Percentiles rank a stretch among this genome's conserved stretches.
phyloP scores from a whole-genome alignment of 2,888 invertebrate species.

The Mythimna vitellina region DNA sequence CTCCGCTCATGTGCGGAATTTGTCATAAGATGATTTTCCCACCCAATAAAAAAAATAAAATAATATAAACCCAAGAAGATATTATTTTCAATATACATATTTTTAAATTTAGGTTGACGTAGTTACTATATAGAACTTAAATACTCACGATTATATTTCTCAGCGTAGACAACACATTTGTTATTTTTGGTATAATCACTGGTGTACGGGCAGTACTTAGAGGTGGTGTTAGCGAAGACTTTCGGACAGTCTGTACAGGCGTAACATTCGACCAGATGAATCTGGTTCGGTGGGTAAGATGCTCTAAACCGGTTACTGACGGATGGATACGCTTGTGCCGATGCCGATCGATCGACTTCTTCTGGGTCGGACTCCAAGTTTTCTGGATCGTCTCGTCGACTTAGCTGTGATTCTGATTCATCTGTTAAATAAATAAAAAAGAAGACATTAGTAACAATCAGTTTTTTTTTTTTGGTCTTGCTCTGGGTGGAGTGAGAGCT shows the following conservation, averaged over 20 bases:
- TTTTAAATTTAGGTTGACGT: no score
- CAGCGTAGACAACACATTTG: conserved; percentile 78
- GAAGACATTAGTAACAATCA: not conserved
- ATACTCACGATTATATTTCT: conserved; percentile 78
- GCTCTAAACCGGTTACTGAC: conserved; percentile 23
- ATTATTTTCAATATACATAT: no score
- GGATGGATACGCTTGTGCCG: conserved; percentile 35
- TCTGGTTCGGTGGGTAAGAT: not conserved
- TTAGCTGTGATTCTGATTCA: conserved; percentile 38
- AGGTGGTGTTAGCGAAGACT: conserved; percentile 66
- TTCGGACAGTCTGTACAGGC: conserved; percentile 77
- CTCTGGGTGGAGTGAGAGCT: no score
- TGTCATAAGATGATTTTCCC: no score
- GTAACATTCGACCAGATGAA: conserved; percentile 70
- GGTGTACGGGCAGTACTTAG: conserved; percentile 74
- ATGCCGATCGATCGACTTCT: conserved; percentile 43
- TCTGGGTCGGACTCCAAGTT: conserved; percentile 36
- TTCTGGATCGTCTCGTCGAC: conserved; percentile 42
- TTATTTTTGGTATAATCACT: conserved; percentile 67
- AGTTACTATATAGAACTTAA: no score
- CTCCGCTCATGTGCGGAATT: no score
- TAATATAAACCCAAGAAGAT: no score
- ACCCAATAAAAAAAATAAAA: no score
- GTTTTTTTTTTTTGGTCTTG: no score
- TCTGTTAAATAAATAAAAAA: conserved; percentile 38